Evolutionary conservation across 2,888 invertebrate genomes (phyloP).

Genomic region (Ptilodon capucinus): DNA sequence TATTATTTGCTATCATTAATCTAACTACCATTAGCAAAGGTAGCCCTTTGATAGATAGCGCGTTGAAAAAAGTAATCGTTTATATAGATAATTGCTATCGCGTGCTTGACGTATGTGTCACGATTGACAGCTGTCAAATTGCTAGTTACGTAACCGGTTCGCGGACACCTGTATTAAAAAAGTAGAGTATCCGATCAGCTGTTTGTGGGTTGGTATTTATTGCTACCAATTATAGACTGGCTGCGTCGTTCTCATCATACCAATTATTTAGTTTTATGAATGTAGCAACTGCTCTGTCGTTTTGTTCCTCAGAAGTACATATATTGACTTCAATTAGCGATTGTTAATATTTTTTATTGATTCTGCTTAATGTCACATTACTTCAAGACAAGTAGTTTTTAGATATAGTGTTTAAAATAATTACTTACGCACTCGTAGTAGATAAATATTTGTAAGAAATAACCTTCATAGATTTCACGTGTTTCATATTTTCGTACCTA

Average conservation of each 20-base stretch:
- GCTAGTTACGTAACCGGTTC: constrained; percentile 48
- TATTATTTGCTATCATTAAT: background rate
- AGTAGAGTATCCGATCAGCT: constrained; percentile 38
- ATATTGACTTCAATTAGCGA: constrained; percentile 21
- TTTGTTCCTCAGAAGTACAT: constrained; percentile 21
- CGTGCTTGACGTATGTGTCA: constrained; percentile 40
- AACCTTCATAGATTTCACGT: too few species aligned
- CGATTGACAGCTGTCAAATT: constrained; percentile 62
- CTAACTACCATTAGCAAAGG: constrained; percentile 2
- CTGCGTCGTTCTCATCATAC: constrained; percentile 21
- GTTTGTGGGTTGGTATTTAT: constrained; percentile 38
- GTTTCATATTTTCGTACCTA: too few species aligned
- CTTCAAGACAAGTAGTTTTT: too few species aligned
- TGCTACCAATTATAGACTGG: constrained; percentile 27
- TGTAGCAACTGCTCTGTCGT: constrained; percentile 13
- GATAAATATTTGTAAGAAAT: too few species aligned
- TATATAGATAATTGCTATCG: constrained; percentile 12
- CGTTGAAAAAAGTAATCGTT: constrained; percentile 10
- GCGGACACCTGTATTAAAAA: constrained; percentile 46
- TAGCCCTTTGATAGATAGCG: constrained; percentile 17
- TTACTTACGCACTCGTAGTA: too few species aligned
- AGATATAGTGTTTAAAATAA: too few species aligned
- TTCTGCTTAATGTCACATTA: constrained; percentile 1
- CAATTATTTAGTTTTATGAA: constrained; percentile 23
- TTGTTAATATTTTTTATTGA: constrained; percentile 11